Percentiles rank a stretch among this genome's conserved stretches.
Conservation (phyloP, 2,797 vertebrate species). For the Urosaurus nigricauda region DNA sequence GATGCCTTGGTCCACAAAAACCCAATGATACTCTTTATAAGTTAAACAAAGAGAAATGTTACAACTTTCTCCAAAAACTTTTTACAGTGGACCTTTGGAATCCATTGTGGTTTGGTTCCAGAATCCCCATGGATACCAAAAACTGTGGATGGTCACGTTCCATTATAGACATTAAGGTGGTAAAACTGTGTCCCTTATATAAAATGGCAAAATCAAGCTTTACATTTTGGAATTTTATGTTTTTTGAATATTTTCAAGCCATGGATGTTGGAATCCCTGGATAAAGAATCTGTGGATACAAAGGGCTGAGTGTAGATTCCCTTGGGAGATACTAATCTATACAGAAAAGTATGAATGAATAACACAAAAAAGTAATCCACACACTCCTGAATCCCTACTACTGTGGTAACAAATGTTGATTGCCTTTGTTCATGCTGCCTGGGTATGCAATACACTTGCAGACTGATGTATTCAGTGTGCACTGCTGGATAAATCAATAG, state of each 20-base stretch:
- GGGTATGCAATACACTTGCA: background rate
- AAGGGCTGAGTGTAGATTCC: background rate
- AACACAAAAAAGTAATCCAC: background rate
- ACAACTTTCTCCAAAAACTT: background rate
- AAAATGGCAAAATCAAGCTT: too few relatives aligned
- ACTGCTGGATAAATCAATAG: slow-evolving; percentile 31
- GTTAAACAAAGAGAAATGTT: background rate
- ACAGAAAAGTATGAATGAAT: background rate
- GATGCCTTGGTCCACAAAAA: background rate
- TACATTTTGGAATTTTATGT: too few relatives aligned
- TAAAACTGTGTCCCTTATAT: too few relatives aligned
- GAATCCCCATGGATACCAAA: too few relatives aligned
- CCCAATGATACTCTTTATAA: background rate
- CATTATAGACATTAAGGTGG: too few relatives aligned
- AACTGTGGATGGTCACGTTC: too few relatives aligned
- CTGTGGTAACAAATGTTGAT: slow-evolving; percentile 15
- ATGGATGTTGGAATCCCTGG: too few relatives aligned
- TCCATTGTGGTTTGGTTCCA: too few relatives aligned
- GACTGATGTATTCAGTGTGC: slow-evolving; percentile 11
- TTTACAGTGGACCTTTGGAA: too few relatives aligned
- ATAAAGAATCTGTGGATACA: too few relatives aligned
- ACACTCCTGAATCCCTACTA: background rate
- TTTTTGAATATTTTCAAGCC: too few relatives aligned
- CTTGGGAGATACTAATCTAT: background rate
- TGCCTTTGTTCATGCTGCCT: slow-evolving; percentile 33